phyloP scores from a whole-genome alignment of 2,888 invertebrate genomes.

The Onchidella celtica region DNA sequence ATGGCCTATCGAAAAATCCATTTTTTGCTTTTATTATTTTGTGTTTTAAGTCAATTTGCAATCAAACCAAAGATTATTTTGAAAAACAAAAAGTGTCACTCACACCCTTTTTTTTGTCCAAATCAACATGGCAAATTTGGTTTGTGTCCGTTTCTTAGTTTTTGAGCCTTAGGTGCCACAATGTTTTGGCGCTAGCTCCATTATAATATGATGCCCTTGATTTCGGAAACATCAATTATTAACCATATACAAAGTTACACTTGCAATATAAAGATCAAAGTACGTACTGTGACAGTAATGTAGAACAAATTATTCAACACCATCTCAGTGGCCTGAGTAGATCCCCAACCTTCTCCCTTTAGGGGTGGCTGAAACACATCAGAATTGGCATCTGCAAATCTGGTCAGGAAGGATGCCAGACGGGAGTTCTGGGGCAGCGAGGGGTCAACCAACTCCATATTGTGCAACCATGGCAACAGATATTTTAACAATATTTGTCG shows the following conservation, averaged over 20 bases:
- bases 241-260: too few species aligned
- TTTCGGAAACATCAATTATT: background rate
- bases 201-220: background rate
- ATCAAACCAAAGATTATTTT: too few species aligned
- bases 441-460: conserved; percentile 98
- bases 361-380: conserved; percentile 83
- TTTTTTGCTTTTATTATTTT: too few species aligned
- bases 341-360: conserved; percentile 96
- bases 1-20: too few species aligned
- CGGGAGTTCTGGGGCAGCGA: conserved; percentile 87
- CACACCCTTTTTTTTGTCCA: too few species aligned
- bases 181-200: too few species aligned
- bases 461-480: conserved; percentile 97
- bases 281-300: conserved; percentile 88
- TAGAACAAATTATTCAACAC: conserved; percentile 99
- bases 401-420: conserved; percentile 73
- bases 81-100: too few species aligned
- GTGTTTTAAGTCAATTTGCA: too few species aligned
- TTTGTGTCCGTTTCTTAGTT: too few species aligned
- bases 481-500: conserved; percentile 94
- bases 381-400: conserved; percentile 83
- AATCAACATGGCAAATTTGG: too few species aligned
- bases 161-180: too few species aligned
- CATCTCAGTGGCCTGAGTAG: conserved; percentile 99
- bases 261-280: too few species aligned